These are phyloP conservation scores for Hoplostethus mediterraneus DNA, from an alignment of 2,797 vertebrate genomes.

Conservation along the genomic window DNA sequence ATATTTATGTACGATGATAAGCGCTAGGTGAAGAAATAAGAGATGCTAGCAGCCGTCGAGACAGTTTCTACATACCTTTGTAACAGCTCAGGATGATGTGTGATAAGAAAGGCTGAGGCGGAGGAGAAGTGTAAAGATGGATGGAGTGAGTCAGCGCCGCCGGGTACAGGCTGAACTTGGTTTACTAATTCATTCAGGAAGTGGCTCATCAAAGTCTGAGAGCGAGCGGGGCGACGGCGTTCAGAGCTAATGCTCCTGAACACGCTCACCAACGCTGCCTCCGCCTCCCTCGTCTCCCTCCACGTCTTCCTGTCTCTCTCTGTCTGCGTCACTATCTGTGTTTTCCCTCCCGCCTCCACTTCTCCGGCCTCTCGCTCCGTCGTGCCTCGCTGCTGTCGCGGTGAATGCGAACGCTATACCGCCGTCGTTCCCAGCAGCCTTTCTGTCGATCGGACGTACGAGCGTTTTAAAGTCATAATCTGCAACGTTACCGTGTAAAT, in stretches of 20 bases:
- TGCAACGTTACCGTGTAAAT: no score
- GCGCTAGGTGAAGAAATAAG: no score
- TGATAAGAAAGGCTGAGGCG: neutral
- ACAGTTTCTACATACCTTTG: no score
- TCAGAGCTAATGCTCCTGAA: constrained; percentile 16
- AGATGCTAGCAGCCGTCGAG: no score
- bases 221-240: constrained; percentile 34
- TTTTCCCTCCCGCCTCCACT: constrained; percentile 32
- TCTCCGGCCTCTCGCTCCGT: constrained; percentile 22
- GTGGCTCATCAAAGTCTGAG: constrained; percentile 55
- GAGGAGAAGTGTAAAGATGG: constrained; percentile 37
- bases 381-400: constrained; percentile 20
- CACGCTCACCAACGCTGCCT: constrained; percentile 28
- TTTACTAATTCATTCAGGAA: constrained; percentile 67
- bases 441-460: neutral
- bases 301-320: constrained; percentile 43
- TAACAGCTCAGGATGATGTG: neutral
- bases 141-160: constrained; percentile 38
- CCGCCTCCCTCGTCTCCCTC: constrained; percentile 8
- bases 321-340: constrained; percentile 50
- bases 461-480: no score
- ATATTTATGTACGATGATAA: no score
- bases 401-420: constrained; percentile 2
- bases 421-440: neutral
- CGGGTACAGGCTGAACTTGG: constrained; percentile 26